A percentile compares a stretch with the other conserved stretches of the same genome.
These are phyloP conservation scores for Nibea coibor DNA, from an alignment of 2,113 vertebrate genomes.

Conservation along the genomic window DNA sequence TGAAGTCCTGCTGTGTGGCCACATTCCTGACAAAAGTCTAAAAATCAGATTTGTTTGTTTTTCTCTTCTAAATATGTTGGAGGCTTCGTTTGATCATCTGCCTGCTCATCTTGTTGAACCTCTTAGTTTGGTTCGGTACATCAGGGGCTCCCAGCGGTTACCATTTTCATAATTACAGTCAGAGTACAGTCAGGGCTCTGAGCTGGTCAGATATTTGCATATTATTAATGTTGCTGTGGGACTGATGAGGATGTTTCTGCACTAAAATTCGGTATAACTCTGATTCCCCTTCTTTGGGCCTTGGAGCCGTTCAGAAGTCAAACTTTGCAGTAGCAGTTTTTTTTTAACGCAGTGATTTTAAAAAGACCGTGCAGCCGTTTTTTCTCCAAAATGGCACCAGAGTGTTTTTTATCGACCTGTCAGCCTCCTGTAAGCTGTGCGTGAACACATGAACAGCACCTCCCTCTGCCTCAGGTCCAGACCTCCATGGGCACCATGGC, in stretches of 20 bases:
- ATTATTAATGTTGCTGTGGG: background rate
- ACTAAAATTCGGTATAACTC: too few relatives aligned
- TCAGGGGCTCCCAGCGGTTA: too few relatives aligned
- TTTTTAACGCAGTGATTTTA: background rate
- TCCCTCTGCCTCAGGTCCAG: constrained; percentile 89
- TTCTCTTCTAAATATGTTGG: too few relatives aligned
- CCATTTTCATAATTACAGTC: background rate
- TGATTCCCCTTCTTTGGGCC: too few relatives aligned
- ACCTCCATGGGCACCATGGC: constrained; percentile 96
- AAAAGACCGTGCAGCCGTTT: background rate
- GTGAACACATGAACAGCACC: background rate
- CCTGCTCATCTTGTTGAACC: background rate
- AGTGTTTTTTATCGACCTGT: rapidly evolving
- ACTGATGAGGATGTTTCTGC: background rate
- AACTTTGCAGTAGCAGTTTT: background rate
- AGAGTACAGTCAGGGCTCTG: background rate
- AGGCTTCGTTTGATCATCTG: background rate
- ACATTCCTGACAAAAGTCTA: background rate
- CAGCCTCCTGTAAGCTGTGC: background rate
- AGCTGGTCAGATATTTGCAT: background rate
- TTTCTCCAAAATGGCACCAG: constrained; percentile 35
- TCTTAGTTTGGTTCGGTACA: background rate
- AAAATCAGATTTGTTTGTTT: background rate
- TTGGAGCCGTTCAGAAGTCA: background rate
- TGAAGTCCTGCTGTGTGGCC: background rate